Base-by-base conservation (phyloP, 2,888 invertebrate species). In the Sclerodermus sp. region DNA sequence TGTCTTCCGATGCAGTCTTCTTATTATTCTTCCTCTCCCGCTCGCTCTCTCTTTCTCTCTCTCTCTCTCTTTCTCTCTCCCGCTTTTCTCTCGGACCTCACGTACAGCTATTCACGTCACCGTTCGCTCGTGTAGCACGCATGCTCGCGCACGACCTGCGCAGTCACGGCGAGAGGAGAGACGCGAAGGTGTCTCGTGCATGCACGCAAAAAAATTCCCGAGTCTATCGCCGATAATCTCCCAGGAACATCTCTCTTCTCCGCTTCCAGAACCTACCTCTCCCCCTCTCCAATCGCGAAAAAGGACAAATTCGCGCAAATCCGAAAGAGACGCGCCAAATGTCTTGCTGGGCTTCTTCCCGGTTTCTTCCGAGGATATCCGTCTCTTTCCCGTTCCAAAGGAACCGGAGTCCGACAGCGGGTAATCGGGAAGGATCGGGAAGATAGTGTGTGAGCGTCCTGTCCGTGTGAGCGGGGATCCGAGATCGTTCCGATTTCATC, bases 101-200 rank as follows among this genome's bases (percentile, higher is more conserved):
- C 67, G 60, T 62, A 53, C 16, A 55, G 61, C 67, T 68, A 66
- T 66, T 66, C 66, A 66, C 66, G 66, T 66, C 66, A 66, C 46
- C 54, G 51, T 40, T 42, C 58, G 43, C 56, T 50, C 62, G 58
- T 64, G 63, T 62, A 62, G 57, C 59, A 54, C 53, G 61, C 51
- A 62, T 58, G 51, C 54, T 58, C 53, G 37, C 48, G 53, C 61
- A 49, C 49, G 55, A 54, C 42, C 47, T 50, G 53, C 55, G 50
- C 29, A 64, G 64, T 64, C 64, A 64, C 62, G 65, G 56, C 57
- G 44, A 60, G 48, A 23, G n/a, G n/a, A n/a, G n/a, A n/a, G n/a
- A 53, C 53, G 49, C 45, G 16, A 23, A 50, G 60, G 48, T 53
- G 51, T 51, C 49, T 47, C 49, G 58, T 47, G 48, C 36, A 48